phyloP scores from a whole-genome alignment of 1,140 invertebrate species.

The Agrypnia vestita region DNA sequence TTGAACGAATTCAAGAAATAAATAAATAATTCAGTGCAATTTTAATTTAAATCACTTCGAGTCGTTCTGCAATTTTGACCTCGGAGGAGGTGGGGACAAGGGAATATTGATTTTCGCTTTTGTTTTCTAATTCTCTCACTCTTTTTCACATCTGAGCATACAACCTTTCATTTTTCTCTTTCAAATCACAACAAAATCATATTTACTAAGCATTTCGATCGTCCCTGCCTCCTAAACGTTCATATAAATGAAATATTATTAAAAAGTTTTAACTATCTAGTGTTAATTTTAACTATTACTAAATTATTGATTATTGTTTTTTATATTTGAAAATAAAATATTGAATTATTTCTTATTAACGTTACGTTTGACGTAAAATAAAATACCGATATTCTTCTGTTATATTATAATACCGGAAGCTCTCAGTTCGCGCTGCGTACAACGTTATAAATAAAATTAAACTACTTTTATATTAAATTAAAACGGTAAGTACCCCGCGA shows the following conservation, averaged over 20 bases:
- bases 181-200: slow-evolving; percentile 21
- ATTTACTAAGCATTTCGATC: slow-evolving; percentile 62
- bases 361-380: slow-evolving; percentile 32
- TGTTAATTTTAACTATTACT: slow-evolving; percentile 11
- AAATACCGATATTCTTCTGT: slow-evolving; percentile 11
- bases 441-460: slow-evolving; percentile 8
- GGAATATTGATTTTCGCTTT: slow-evolving; percentile 62
- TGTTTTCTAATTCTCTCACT: background rate
- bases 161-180: slow-evolving; percentile 38
- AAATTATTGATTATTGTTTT: slow-evolving; percentile 21
- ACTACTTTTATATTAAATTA: slow-evolving; percentile 27
- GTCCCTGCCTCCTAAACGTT: slow-evolving; percentile 68
- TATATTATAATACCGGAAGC: background rate
- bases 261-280: slow-evolving; percentile 9
- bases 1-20: too few species aligned
- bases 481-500: slow-evolving; percentile 19
- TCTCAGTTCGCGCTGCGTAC: slow-evolving; percentile 9
- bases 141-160: slow-evolving; percentile 12
- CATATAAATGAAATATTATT: slow-evolving; percentile 32
- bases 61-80: slow-evolving; percentile 66
- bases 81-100: slow-evolving; percentile 72
- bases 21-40: slow-evolving; percentile 45
- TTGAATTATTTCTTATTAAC: slow-evolving; percentile 5
- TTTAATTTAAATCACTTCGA: slow-evolving; percentile 65
- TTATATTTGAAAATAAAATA: slow-evolving; percentile 1